Percentiles rank a stretch among this genome's conserved stretches.
Conservation (phyloP, 2,888 invertebrate genomes). For the Euplagia quadripunctaria region DNA sequence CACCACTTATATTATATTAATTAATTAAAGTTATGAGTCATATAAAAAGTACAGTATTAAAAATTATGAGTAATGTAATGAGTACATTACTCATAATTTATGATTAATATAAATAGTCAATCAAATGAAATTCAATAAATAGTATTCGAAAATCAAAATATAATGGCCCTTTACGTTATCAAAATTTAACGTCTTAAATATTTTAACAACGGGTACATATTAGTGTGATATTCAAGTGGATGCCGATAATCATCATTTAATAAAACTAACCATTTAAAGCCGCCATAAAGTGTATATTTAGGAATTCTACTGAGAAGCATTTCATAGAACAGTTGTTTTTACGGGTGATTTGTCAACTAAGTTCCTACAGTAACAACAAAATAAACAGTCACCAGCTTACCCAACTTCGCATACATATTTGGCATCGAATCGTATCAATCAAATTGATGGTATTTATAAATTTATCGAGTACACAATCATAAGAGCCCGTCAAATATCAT, state of each 20-base stretch:
- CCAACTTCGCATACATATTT: constrained; percentile 50
- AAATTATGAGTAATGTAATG: too few species aligned
- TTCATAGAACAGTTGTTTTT: constrained; percentile 6
- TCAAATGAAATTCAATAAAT: not conserved
- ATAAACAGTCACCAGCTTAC: constrained; percentile 37
- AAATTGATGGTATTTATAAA: constrained; percentile 64
- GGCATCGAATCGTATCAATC: constrained; percentile 51
- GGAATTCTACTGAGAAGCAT: not conserved
- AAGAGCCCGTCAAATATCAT: constrained; percentile 82
- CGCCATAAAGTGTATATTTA: not conserved
- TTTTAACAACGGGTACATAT: not conserved
- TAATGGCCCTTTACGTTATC: not conserved
- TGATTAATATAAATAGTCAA: not conserved
- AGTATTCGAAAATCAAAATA: not conserved
- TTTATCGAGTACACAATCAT: constrained; percentile 75
- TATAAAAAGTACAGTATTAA: too few species aligned
- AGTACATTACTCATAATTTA: too few species aligned
- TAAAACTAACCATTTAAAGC: not conserved
- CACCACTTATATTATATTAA: too few species aligned
- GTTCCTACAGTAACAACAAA: constrained; percentile 10
- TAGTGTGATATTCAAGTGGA: not conserved
- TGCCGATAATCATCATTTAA: not conserved
- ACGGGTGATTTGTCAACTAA: constrained; percentile 21
- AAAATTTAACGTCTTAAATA: not conserved
- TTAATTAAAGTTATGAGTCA: too few species aligned